Evolutionary conservation across 2,797 vertebrate species (phyloP).

Genomic region (Morus bassanus): DNA sequence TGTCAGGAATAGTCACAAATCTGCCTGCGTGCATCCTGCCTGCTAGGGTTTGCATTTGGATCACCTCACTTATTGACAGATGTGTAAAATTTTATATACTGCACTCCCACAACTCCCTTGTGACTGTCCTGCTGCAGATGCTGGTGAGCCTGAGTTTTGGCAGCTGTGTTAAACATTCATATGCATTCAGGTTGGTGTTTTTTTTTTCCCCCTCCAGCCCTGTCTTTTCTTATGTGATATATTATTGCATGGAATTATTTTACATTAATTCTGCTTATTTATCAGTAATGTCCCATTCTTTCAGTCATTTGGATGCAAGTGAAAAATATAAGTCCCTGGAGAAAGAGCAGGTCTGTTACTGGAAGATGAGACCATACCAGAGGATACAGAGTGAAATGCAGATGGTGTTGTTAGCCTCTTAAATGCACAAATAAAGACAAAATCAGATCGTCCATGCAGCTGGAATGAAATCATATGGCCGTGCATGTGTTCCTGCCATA

Average conservation of each 20-base stretch:
- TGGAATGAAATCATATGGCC: slow-evolving; percentile 47
- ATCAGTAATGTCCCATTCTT: slow-evolving; percentile 26
- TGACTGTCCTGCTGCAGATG: slow-evolving; percentile 21
- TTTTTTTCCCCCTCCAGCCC: background rate
- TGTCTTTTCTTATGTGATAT: slow-evolving; percentile 40
- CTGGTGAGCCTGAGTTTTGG: slow-evolving; percentile 46
- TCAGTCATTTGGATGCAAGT: background rate
- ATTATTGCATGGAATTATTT: slow-evolving; percentile 44
- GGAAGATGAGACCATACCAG: slow-evolving; percentile 15
- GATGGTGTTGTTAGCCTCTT: slow-evolving; percentile 39
- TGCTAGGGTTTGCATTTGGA: slow-evolving; percentile 55
- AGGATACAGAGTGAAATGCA: slow-evolving; percentile 24
- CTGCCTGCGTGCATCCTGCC: slow-evolving; percentile 26
- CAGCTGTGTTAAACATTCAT: slow-evolving; percentile 36
- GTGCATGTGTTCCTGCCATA: slow-evolving; percentile 5
- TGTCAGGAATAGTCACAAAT: slow-evolving; percentile 34
- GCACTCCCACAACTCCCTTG: slow-evolving; percentile 58
- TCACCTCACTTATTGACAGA: slow-evolving; percentile 60
- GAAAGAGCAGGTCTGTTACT: slow-evolving; percentile 41
- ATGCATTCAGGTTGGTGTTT: background rate
- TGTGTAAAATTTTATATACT: slow-evolving; percentile 62
- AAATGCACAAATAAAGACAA: slow-evolving; percentile 53
- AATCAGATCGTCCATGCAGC: slow-evolving; percentile 24
- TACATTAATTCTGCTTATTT: slow-evolving; percentile 23
- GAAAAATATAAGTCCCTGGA: slow-evolving; percentile 14